Evolutionary conservation across 2,113 vertebrate species (phyloP).

Genomic region (Semnopithecus entellus): DNA sequence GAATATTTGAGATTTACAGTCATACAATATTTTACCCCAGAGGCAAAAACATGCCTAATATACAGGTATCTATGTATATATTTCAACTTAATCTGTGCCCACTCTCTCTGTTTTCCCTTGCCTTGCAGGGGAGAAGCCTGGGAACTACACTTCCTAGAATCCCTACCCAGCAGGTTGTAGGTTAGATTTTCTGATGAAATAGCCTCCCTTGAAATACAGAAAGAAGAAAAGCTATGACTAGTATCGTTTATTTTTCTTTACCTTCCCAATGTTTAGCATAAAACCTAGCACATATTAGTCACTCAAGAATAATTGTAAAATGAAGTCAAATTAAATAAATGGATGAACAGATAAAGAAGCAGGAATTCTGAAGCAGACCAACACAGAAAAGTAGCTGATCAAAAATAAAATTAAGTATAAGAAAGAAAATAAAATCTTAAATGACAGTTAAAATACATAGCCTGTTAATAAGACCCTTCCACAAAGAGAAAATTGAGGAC

Average conservation of each 20-base stretch:
- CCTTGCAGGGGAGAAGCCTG: background rate
- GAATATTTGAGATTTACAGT: background rate
- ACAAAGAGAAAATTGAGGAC: background rate
- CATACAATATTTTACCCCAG: background rate
- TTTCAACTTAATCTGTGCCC: background rate
- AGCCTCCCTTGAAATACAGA: background rate
- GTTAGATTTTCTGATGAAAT: background rate
- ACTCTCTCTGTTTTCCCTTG: background rate
- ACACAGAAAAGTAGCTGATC: background rate
- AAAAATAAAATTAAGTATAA: conserved; percentile 12
- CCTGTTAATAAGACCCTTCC: background rate
- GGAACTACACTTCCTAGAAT: background rate
- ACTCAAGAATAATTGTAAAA: background rate
- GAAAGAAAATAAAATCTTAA: background rate
- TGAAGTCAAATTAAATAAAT: background rate
- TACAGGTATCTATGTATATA: background rate
- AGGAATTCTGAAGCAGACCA: background rate
- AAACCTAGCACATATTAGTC: background rate
- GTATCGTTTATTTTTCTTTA: background rate
- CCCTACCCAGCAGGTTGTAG: background rate
- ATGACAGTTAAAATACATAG: background rate
- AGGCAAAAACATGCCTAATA: background rate
- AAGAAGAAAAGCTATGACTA: background rate
- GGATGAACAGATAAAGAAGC: background rate
- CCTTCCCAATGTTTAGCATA: background rate